A percentile compares a stretch with the other conserved stretches of the same genome.
Conservation (phyloP, 2,888 invertebrate species). For the Rhynchonema sp. region DNA sequence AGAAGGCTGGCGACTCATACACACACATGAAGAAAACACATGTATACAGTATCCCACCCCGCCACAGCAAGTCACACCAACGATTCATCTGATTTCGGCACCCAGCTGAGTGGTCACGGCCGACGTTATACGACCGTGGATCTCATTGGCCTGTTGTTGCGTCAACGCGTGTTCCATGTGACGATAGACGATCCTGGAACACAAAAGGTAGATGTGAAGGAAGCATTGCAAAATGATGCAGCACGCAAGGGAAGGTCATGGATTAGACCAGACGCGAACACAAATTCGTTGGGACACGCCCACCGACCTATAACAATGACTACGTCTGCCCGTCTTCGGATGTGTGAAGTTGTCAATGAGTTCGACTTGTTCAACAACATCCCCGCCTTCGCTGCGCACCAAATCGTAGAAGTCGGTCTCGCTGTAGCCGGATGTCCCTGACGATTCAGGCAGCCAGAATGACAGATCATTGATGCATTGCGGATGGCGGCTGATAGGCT, state of each 20-base stretch:
- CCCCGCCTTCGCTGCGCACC: constrained; percentile 65
- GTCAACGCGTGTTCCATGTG: constrained; percentile 72
- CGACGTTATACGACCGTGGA: constrained; percentile 56
- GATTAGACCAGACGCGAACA: too few species aligned
- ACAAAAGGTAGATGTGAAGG: not conserved
- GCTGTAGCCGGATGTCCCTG: constrained; percentile 13
- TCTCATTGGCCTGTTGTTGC: constrained; percentile 59
- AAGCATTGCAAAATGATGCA: not conserved
- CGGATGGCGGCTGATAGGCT: constrained; percentile 61
- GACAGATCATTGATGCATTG: constrained; percentile 77
- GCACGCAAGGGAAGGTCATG: not conserved
- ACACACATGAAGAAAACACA: too few species aligned
- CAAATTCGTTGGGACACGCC: not conserved
- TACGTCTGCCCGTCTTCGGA: constrained; percentile 57
- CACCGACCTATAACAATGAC: constrained; percentile 52
- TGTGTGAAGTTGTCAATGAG: constrained; percentile 65
- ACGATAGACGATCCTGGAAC: constrained; percentile 55
- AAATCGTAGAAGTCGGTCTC: constrained; percentile 51
- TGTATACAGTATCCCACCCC: too few species aligned
- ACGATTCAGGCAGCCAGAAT: constrained; percentile 62
- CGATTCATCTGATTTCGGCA: too few species aligned
- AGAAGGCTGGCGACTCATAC: too few species aligned
- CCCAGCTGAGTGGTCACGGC: constrained; percentile 36
- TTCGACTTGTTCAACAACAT: constrained; percentile 73
- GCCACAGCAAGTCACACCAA: too few species aligned